Evolutionary conservation across 53 echinoderm and acorn worm species (phyloP).

Genomic region (Paracentrotus lividus): DNA sequence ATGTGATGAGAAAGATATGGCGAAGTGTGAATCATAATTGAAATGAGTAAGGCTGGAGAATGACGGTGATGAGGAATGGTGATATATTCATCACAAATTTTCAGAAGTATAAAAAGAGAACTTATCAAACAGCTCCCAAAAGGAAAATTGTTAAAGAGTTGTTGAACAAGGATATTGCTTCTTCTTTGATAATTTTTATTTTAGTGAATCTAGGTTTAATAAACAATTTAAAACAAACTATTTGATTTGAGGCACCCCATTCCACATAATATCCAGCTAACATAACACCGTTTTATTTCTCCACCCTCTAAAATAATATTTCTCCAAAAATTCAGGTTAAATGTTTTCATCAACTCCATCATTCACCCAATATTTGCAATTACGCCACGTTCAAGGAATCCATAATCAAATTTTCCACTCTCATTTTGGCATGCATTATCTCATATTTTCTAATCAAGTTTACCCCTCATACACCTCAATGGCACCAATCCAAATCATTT

Average conservation of each 20-base stretch:
- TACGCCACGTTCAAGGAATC: background rate
- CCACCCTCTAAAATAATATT: constrained; percentile 4
- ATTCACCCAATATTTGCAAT: background rate
- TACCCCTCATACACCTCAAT: background rate
- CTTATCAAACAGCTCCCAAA: background rate
- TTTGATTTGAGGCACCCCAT: background rate
- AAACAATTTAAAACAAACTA: background rate
- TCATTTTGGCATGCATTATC: constrained; percentile 23
- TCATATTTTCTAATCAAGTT: background rate
- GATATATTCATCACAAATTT: background rate
- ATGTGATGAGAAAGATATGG: constrained; percentile 26
- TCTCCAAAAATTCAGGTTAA: background rate
- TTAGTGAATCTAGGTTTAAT: background rate
- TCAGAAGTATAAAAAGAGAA: background rate
- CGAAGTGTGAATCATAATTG: background rate
- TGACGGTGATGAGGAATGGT: background rate
- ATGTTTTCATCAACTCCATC: background rate
- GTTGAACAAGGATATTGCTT: background rate
- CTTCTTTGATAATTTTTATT: background rate
- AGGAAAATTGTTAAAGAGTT: background rate
- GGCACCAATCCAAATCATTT: constrained; percentile 24
- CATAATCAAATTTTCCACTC: background rate
- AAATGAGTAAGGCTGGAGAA: constrained; percentile 52
- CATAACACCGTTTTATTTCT: background rate
- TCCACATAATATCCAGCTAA: background rate